phyloP scores from a whole-genome alignment of 2,113 vertebrate species.

The Mastomys coucha region DNA sequence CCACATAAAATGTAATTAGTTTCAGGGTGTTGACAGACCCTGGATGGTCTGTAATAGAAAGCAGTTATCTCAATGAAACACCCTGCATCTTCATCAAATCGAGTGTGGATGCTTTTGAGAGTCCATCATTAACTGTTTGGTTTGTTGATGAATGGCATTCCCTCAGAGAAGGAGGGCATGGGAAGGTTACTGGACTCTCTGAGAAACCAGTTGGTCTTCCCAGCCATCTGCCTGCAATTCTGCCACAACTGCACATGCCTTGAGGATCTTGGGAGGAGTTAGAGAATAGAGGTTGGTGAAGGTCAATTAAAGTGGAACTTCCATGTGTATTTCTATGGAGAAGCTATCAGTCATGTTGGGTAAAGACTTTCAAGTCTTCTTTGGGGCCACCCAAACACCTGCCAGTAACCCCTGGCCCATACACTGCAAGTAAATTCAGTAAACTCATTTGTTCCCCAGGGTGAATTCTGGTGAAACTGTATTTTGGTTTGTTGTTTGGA shows the following conservation, averaged over 20 bases:
- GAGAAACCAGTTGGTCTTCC: not conserved
- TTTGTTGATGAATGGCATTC: not conserved
- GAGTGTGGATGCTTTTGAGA: not conserved
- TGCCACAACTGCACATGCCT: not conserved
- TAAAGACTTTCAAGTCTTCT: not conserved
- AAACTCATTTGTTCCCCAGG: not conserved
- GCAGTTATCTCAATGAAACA: not conserved
- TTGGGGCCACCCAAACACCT: not conserved
- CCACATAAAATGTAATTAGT: conserved; percentile 27
- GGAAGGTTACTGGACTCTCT: not conserved
- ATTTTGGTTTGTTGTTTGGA: not conserved
- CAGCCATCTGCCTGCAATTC: not conserved
- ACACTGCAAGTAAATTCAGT: not conserved
- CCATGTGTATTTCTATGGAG: no score
- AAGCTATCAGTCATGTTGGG: not conserved
- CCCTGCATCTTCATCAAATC: not conserved
- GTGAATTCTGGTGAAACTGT: not conserved
- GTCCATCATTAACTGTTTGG: not conserved
- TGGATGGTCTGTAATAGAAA: not conserved
- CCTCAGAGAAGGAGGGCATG: not conserved
- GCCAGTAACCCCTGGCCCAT: not conserved
- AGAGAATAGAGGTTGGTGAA: not conserved
- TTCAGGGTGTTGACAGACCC: not conserved
- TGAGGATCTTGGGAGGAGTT: no score
- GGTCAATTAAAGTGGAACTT: not conserved